Evolutionary conservation across 2,888 invertebrate species (phyloP).

Genomic region (Philonicus albiceps): DNA sequence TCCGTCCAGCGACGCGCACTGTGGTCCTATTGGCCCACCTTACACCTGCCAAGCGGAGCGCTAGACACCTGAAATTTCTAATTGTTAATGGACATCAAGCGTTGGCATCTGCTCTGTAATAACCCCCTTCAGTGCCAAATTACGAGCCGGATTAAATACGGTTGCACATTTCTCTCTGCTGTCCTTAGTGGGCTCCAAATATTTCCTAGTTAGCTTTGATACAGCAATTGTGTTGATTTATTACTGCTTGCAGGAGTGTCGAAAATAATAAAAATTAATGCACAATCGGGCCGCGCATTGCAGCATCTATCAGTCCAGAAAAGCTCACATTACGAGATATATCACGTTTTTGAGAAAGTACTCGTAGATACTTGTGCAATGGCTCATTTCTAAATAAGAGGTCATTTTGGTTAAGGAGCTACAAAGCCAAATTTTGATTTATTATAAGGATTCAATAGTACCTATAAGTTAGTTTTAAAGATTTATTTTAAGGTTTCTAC

Average conservation of each 20-base stretch:
- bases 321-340: not conserved
- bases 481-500: no score
- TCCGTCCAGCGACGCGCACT: not conserved
- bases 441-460: no score
- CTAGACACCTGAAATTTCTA: conserved; percentile 24
- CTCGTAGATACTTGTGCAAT: no score
- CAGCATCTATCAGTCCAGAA: not conserved
- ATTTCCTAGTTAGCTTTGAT: not conserved
- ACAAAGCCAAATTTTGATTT: no score
- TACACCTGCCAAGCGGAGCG: not conserved
- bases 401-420: no score
- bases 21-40: no score
- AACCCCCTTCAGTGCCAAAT: not conserved
- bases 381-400: no score
- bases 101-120: conserved; percentile 31
- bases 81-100: conserved; percentile 31
- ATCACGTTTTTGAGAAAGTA: not conserved
- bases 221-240: not conserved
- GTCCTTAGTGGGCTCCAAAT: not conserved
- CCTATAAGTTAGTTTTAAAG: no score
- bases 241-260: not conserved
- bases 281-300: not conserved
- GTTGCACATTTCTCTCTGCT: not conserved
- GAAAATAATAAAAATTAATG: conserved; percentile 19
- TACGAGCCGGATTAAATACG: not conserved